Base-by-base conservation (phyloP, 2,113 vertebrate genomes). In the Paraplagusia blochii region DNA sequence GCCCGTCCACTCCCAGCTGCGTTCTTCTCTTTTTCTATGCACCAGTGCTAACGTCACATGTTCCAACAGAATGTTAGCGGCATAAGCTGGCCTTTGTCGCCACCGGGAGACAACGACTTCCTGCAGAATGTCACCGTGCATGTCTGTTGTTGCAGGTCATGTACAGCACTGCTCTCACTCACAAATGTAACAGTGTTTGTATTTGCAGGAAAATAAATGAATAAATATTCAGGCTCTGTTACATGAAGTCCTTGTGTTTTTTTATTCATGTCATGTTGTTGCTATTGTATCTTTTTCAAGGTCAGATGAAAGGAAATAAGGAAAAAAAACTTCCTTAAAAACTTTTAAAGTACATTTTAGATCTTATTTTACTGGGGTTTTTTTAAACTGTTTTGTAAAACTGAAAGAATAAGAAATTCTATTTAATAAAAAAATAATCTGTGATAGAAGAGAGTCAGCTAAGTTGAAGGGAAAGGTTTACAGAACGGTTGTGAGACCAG, bases 11-110 rank as follows among this genome's bases (percentile, higher is more conserved):
- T 46, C 45, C 44, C 44, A 35, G 47, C 35, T 36, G 50, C 18
- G 7, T 22, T 19, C 19, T 17, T n/a, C 38, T 44, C 19, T 45
- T 43, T 38, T 44, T 45, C 17, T 12, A 16, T 17, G 46, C 59
- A 60, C 91, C 90, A 56, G 36, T 34, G 59, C 63, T 63, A 90
- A 74, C 88, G 89, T 87, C 79, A 88, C 86, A 90, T 77, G 86
- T 87, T 87, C 16, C 52, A 46, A 72, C 65, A 91, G 90, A 90
- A 89, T 90, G 90, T 93, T 92, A 93, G 93, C 90, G 93, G 93
- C 95, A 95, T 93, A 93, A 95, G 94, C 94, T 93, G 94, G 95
- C 91, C 95, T 95, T 94, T 95, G 93, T 94, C 92, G 93, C 92
- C 93, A 93, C 90, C 92, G 90, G 92, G 94, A 91, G 91, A 92